These are phyloP conservation scores for Triplophysa siluroides DNA, from an alignment of 2,113 vertebrate species.

Conservation along the genomic window DNA sequence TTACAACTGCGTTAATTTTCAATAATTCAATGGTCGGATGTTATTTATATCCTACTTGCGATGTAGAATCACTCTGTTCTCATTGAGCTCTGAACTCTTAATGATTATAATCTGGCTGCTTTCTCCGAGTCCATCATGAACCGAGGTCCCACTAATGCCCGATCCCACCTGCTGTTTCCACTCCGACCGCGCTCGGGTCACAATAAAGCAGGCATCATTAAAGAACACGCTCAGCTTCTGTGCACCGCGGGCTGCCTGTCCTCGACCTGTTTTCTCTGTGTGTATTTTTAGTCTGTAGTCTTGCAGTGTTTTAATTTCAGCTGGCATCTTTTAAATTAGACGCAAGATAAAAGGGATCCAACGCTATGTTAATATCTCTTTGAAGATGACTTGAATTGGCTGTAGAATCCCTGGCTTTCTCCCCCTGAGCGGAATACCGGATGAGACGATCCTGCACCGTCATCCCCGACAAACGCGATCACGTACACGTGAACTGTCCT, in stretches of 20 bases:
- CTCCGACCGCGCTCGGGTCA: not conserved
- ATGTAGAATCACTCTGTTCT: not conserved
- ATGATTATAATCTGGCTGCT: conserved; percentile 15
- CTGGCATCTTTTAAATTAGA: conserved; percentile 69
- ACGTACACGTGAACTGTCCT: not conserved
- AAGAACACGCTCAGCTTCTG: not conserved
- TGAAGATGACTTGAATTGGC: conserved; percentile 73
- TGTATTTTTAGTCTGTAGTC: conserved; percentile 59
- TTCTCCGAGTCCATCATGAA: not conserved
- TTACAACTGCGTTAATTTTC: too few relatives aligned
- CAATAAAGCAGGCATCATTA: conserved; percentile 12
- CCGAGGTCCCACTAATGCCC: not conserved
- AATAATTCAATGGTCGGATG: too few relatives aligned
- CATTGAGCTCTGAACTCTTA: conserved; percentile 12
- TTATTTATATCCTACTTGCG: too few relatives aligned
- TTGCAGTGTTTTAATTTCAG: conserved; percentile 62
- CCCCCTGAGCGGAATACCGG: conserved; percentile 62
- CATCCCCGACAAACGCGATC: conserved; percentile 55
- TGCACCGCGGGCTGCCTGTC: not conserved
- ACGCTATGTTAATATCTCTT: conserved; percentile 71
- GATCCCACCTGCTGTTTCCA: conserved; percentile 12
- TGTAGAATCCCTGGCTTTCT: conserved; percentile 62
- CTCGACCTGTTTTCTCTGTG: conserved; percentile 17
- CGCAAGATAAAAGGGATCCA: conserved; percentile 68
- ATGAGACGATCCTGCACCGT: conserved; percentile 64